Percentiles rank a stretch among this genome's conserved stretches.
phyloP scores from a whole-genome alignment of 2,113 vertebrate species.

The Symphodus melops region DNA sequence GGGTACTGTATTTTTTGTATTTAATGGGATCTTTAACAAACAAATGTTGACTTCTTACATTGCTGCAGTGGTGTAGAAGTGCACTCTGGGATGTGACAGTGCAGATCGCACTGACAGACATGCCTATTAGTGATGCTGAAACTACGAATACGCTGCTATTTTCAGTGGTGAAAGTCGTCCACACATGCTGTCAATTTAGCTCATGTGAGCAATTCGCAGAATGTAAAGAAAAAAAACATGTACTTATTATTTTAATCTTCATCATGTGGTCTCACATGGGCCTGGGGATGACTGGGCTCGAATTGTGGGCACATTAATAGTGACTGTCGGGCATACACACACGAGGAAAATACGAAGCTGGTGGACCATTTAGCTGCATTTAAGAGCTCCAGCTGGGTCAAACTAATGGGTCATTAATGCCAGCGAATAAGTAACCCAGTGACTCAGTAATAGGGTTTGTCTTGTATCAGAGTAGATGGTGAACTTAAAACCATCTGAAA shows the following conservation, averaged over 20 bases:
- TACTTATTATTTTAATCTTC: conserved; percentile 5
- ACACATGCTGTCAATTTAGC: not conserved
- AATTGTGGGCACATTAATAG: conserved; percentile 8
- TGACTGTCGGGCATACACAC: conserved; percentile 22
- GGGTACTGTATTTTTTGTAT: no score
- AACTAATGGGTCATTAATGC: conserved; percentile 45
- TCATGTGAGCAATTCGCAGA: not conserved
- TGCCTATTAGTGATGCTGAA: no score
- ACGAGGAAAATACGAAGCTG: conserved; percentile 25
- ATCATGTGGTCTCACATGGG: not conserved
- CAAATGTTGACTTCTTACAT: no score
- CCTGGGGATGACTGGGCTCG: conserved; percentile 3
- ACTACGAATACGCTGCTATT: not conserved
- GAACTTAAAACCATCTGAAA: conserved; percentile 10
- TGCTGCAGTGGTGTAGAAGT: no score
- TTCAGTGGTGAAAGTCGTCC: not conserved
- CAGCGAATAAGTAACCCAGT: conserved; percentile 29
- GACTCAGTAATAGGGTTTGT: conserved; percentile 15
- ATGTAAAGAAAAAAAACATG: not conserved
- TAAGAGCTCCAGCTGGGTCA: conserved; percentile 32
- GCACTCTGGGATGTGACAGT: no score
- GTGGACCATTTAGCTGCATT: conserved; percentile 42
- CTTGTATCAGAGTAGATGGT: conserved; percentile 4
- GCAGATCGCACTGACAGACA: no score
- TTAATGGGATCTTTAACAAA: no score